Evolutionary conservation across 2,113 vertebrate genomes (phyloP).

Genomic region (Pelusios castaneus): DNA sequence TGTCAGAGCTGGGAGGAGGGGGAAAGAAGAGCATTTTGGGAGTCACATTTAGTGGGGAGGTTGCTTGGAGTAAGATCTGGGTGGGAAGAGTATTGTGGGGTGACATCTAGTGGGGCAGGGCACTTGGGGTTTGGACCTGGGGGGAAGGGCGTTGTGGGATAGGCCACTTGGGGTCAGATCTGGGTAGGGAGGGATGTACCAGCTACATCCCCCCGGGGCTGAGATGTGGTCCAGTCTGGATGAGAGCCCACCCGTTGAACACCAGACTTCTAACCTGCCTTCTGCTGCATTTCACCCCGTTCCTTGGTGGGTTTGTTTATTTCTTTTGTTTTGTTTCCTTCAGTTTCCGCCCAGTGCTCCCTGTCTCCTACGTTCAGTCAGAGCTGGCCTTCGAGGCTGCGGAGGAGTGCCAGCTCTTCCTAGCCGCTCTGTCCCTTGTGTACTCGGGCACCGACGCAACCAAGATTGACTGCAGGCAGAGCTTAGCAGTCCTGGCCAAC

Average conservation of each 20-base stretch:
- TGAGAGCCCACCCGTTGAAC: neutral
- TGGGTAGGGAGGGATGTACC: neutral
- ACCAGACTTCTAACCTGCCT: neutral
- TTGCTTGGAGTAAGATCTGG: neutral
- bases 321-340: constrained; percentile 26
- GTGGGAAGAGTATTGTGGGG: neutral
- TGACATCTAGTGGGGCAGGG: neutral
- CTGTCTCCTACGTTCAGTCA: constrained; percentile 90
- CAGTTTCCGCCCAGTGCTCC: constrained; percentile 80
- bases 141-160: neutral
- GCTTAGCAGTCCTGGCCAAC: constrained; percentile 84
- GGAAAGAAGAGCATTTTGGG: neutral
- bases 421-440: constrained; percentile 85
- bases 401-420: constrained; percentile 90
- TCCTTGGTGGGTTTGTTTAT: neutral
- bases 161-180: too few relatives aligned
- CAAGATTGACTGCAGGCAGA: constrained; percentile 94
- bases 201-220: neutral
- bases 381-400: constrained; percentile 88
- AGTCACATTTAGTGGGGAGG: too few relatives aligned
- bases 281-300: neutral
- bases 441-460: constrained; percentile 82
- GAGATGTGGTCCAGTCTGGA: neutral
- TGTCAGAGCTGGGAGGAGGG: neutral
- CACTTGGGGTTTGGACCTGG: neutral